Conservation (phyloP, 1,140 invertebrate species). For the Drosophila repleta region DNA sequence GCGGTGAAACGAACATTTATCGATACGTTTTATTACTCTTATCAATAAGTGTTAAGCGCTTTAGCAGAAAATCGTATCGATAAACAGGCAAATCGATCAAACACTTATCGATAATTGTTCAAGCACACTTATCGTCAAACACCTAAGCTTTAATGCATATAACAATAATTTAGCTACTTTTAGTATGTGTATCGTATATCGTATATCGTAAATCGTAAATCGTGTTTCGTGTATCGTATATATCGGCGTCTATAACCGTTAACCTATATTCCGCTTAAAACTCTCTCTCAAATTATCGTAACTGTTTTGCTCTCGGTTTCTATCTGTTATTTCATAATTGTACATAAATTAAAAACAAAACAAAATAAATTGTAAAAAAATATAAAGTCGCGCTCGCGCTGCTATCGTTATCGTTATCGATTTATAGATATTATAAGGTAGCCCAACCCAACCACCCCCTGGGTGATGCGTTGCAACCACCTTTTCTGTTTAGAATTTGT, state of each 20-base stretch:
- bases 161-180: conserved; percentile 8
- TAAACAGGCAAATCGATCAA: neutral
- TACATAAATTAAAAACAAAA: conserved; percentile 60
- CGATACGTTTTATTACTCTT: neutral
- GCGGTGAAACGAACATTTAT: too few relatives aligned
- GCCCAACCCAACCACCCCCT: conserved; percentile 28
- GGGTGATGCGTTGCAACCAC: conserved; percentile 38
- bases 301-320: conserved; percentile 34
- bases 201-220: conserved; percentile 4
- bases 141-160: neutral
- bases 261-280: conserved; percentile 15
- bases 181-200: conserved; percentile 8
- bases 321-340: conserved; percentile 31
- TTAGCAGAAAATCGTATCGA: too few relatives aligned
- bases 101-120: too few relatives aligned
- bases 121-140: neutral
- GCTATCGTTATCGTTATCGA: conserved; percentile 19
- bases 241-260: conserved; percentile 16
- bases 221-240: neutral
- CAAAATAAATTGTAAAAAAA: conserved; percentile 9
- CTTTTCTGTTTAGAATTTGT: conserved; percentile 24
- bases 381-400: neutral
- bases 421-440: conserved; percentile 10
- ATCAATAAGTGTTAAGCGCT: neutral
- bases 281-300: conserved; percentile 23